Percentiles rank a stretch among this genome's conserved stretches.
Evolutionary conservation across 2,888 invertebrate genomes (phyloP).

Genomic region (Agonopterix subpropinquella): DNA sequence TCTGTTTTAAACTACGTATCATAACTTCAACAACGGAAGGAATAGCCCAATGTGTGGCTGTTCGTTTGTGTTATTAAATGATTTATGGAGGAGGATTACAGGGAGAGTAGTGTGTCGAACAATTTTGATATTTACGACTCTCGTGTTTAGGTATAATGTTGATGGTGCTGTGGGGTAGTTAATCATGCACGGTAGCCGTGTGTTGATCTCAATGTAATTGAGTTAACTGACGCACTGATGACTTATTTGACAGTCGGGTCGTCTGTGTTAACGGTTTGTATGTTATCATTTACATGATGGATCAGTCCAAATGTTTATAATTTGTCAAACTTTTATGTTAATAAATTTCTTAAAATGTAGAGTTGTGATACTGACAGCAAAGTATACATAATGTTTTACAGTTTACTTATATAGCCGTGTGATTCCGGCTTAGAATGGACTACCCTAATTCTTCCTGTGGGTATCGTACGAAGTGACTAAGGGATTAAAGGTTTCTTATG

Average conservation of each 20-base stretch:
- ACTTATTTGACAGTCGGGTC: conserved; percentile 71
- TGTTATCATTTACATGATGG: conserved; percentile 40
- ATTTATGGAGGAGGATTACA: conserved; percentile 71
- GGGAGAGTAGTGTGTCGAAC: conserved; percentile 30
- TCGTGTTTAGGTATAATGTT: conserved; percentile 38
- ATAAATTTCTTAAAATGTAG: too few relatives aligned
- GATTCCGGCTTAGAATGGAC: too few relatives aligned
- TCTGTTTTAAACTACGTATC: conserved; percentile 22
- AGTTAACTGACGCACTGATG: conserved; percentile 73
- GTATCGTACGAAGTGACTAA: too few relatives aligned
- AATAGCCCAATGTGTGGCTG: conserved; percentile 71
- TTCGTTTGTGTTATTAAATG: conserved; percentile 75
- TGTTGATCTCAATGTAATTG: conserved; percentile 74
- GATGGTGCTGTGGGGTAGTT: conserved; percentile 31
- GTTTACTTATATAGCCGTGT: too few relatives aligned
- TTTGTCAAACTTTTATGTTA: conserved; percentile 1
- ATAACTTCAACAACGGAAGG: conserved; percentile 61
- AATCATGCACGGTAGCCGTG: conserved; percentile 69
- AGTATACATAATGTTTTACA: too few relatives aligned
- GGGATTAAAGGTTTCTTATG: too few relatives aligned
- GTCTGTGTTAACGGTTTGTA: conserved; percentile 52
- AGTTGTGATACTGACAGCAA: too few relatives aligned
- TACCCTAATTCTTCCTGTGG: too few relatives aligned
- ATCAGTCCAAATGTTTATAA: conserved; percentile 40
- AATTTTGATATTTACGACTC: conserved; percentile 43